Evolutionary conservation across 2,888 invertebrate genomes (phyloP).

Genomic region (Andrena bicolor): DNA sequence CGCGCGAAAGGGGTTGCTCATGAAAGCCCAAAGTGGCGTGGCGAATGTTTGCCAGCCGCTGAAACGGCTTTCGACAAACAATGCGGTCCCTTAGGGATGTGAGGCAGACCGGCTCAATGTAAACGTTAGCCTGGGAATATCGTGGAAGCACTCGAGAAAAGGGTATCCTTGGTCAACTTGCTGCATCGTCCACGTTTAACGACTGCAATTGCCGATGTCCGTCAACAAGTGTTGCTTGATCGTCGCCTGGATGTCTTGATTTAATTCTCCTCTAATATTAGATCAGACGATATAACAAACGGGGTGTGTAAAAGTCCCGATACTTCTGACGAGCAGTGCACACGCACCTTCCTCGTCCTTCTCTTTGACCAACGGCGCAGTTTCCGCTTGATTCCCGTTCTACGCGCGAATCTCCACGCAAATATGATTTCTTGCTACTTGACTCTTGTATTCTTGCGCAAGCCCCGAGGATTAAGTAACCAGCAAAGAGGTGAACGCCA

Average conservation of each 20-base stretch:
- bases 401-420: neutral
- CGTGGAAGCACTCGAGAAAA: slow-evolving; percentile 40
- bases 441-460: slow-evolving; percentile 14
- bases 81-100: slow-evolving; percentile 41
- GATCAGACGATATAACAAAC: too few relatives aligned
- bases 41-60: slow-evolving; percentile 33
- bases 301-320: too few relatives aligned
- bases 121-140: slow-evolving; percentile 30
- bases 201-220: slow-evolving; percentile 47
- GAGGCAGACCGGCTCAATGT: slow-evolving; percentile 39
- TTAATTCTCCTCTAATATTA: too few relatives aligned
- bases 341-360: too few relatives aligned
- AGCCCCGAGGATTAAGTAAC: neutral
- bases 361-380: too few relatives aligned
- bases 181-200: slow-evolving; percentile 47
- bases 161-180: slow-evolving; percentile 36
- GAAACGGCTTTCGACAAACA: slow-evolving; percentile 57
- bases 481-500: slow-evolving; percentile 6
- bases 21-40: slow-evolving; percentile 12
- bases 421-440: neutral
- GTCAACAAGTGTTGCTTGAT: slow-evolving; percentile 61
- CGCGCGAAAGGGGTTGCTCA: neutral
- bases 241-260: neutral
- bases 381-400: neutral
- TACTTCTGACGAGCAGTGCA: too few relatives aligned